These are phyloP conservation scores for Falcunculus frontatus DNA, from an alignment of 2,113 vertebrate species.

Conservation along the genomic window DNA sequence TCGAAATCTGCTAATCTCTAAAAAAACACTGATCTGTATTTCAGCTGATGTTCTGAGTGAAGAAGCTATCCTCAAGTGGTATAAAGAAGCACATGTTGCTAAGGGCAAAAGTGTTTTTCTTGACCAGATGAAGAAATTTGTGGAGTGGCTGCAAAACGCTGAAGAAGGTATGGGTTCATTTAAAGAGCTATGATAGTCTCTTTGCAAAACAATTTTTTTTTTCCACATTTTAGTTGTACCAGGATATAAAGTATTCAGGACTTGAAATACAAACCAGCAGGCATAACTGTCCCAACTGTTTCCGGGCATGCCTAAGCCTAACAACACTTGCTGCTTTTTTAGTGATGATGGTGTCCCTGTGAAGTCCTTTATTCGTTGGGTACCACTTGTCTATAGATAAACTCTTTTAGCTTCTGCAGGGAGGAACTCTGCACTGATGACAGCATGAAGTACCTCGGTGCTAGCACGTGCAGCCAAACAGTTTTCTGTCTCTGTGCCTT, in stretches of 20 bases:
- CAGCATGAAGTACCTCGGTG: background rate
- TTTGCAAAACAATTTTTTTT: background rate
- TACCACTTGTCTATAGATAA: background rate
- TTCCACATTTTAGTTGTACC: background rate
- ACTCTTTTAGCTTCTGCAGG: background rate
- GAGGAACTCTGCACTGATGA: background rate
- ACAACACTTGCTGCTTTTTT: background rate
- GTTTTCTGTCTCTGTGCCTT: background rate
- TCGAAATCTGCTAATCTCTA: background rate
- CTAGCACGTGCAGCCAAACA: background rate
- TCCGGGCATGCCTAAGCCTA: background rate
- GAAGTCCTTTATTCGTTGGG: background rate
- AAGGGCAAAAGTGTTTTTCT: constrained; percentile 93
- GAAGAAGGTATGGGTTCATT: constrained; percentile 81
- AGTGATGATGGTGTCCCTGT: background rate
- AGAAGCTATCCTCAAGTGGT: constrained; percentile 90
- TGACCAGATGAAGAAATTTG: constrained; percentile 94
- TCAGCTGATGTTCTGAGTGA: constrained; percentile 90
- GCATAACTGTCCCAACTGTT: background rate
- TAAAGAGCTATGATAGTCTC: background rate
- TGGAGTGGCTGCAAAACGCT: constrained; percentile 91
- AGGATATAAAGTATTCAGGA: background rate
- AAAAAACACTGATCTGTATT: constrained; percentile 35
- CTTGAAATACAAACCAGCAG: background rate
- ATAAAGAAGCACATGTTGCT: constrained; percentile 86